Evolutionary conservation across 2,888 invertebrate genomes (phyloP), one percentile per base, ranked within the genome.

Genomic region (Psylliodes chrysocephalus): DNA sequence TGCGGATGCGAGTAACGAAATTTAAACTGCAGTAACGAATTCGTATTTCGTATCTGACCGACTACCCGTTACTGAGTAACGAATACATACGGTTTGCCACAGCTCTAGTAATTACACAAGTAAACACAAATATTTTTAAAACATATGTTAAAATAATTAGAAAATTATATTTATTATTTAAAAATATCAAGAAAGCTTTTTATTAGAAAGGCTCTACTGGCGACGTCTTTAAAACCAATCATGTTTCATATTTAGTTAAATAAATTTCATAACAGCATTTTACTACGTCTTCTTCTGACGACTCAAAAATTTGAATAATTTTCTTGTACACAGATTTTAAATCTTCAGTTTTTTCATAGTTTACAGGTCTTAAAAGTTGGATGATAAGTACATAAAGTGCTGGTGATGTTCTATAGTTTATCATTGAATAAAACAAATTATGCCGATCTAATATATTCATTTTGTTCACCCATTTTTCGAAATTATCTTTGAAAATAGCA

Each of bases 401-500:
- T 10, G 52, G 7, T n/a, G 63, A 28, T 18, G n/a, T 4, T 35
- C 51, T 49, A 18, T 40, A 14, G n/a, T 30, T 49, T 18, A 60
- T 28, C 30, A 64, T 54, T 8, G 22, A 14, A 25, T 54, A 42
- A 8, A 60, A 46, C 8, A 64, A 19, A 14, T 49, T 33, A 33
- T 60, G 54, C 22, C 42, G 51, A 15, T 38, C 28, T 3, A 33
- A 4, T 5, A 28, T 40, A 4, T 33, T 12, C 6, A 42, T 7
- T 15, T 15, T 33, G 28, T 7, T 40, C 1, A 38, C 14, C 8
- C 25, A 12, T 12, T 46, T 15, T 22, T n/a, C n/a, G 19, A 44
- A 63, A 52, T 57, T 51, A 19, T 12, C 33, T 8, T 42, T 42
- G 30, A 42, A 64, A 60, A 54, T 15, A 28, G 40, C 40, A 40